Conservation (phyloP, 2,113 vertebrate species). For the Pseudopipra pipra region DNA sequence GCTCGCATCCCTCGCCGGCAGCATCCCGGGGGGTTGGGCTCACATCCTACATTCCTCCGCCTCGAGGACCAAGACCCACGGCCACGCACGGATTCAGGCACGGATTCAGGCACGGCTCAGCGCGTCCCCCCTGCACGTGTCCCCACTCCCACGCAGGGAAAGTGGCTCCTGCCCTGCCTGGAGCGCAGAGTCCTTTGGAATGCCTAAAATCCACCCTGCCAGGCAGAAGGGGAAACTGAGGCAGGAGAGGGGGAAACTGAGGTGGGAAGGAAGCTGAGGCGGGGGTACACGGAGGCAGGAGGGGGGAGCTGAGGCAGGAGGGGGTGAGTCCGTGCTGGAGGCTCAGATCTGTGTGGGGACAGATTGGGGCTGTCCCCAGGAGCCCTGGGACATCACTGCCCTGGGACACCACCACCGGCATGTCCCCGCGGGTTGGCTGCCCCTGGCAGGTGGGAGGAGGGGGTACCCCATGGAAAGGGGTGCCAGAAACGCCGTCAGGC, state of each 20-base stretch:
- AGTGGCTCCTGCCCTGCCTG: neutral
- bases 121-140: accelerated
- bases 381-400: neutral
- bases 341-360: neutral
- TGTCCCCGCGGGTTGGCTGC: neutral
- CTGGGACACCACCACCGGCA: neutral
- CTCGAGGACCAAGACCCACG: neutral
- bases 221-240: neutral
- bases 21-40: neutral
- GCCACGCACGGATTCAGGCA: neutral
- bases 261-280: neutral
- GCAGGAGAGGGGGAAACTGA: neutral
- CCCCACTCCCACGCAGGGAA: neutral
- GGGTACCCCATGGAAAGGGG: neutral
- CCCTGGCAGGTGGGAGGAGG: neutral
- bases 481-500: neutral
- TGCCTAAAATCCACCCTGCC: neutral
- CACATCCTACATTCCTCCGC: neutral
- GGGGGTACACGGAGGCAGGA: neutral
- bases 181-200: neutral
- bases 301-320: neutral
- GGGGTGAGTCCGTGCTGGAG: accelerated
- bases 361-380: neutral
- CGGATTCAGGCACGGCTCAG: neutral
- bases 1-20: neutral